Evolutionary conservation across 2,888 invertebrate species (phyloP).

Genomic region (Osedax fenrisi): DNA sequence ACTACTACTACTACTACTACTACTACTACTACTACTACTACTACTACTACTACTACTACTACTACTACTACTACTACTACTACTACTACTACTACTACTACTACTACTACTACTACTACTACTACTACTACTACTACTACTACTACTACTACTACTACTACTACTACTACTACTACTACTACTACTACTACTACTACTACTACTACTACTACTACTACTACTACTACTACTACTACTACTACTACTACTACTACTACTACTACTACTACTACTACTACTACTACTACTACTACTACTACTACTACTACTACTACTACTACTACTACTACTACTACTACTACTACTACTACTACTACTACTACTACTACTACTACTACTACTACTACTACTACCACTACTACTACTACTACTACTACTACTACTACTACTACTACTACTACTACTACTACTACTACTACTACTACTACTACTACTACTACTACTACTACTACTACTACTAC

Average conservation of each 20-base stretch:
- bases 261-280: background rate
- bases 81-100: background rate
- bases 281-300: background rate
- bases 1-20: slow-evolving; percentile 21
- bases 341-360: too few species aligned
- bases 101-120: background rate
- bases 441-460: too few species aligned
- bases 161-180: background rate
- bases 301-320: background rate
- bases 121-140: background rate
- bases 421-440: too few species aligned
- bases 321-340: too few species aligned
- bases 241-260: background rate
- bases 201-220: background rate
- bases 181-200: background rate
- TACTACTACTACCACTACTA: too few species aligned
- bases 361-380: too few species aligned
- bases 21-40: slow-evolving; percentile 23
- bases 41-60: slow-evolving; percentile 23
- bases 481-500: background rate
- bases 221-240: background rate
- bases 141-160: background rate
- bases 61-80: slow-evolving; percentile 5
- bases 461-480: background rate
- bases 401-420: too few species aligned